phyloP scores from a whole-genome alignment of 2,113 vertebrate species.

The Chaenogobius annularis region DNA sequence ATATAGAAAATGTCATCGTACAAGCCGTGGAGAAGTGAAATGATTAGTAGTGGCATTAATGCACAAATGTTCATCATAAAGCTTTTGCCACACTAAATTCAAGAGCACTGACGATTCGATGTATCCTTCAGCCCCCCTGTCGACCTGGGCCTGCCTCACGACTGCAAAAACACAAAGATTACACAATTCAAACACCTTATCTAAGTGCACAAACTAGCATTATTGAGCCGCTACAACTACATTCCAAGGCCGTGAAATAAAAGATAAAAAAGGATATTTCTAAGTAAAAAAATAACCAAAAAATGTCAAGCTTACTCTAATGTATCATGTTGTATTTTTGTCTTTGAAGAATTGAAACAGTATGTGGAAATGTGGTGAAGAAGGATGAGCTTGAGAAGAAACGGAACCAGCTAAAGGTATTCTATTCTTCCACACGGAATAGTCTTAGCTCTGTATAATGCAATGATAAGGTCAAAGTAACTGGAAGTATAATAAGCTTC shows the following conservation, averaged over 20 bases:
- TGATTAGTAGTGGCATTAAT: too few species aligned
- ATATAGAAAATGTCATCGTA: too few species aligned
- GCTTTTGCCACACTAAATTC: too few species aligned
- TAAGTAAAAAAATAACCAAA: background rate
- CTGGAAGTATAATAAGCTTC: conserved; percentile 6
- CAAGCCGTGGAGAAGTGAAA: too few species aligned
- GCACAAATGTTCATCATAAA: too few species aligned
- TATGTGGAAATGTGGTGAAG: conserved; percentile 83
- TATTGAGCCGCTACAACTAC: background rate
- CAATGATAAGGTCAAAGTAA: background rate
- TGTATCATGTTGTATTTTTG: conserved; percentile 14
- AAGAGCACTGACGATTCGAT: too few species aligned
- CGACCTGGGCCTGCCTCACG: too few species aligned
- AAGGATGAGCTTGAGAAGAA: conserved; percentile 88
- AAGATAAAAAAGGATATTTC: background rate
- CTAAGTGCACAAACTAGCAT: background rate
- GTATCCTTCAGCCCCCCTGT: too few species aligned
- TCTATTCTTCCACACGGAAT: background rate
- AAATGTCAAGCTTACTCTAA: background rate
- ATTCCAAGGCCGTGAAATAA: too few species aligned
- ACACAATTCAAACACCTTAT: too few species aligned
- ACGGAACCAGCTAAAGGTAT: conserved; percentile 87
- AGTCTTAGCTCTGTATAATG: background rate
- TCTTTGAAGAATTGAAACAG: conserved; percentile 83
- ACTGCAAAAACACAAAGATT: too few species aligned